Evolutionary conservation across 2,113 vertebrate species (phyloP), one percentile per base, ranked within the genome.

Genomic region (Aspiorhynchus laticeps): DNA sequence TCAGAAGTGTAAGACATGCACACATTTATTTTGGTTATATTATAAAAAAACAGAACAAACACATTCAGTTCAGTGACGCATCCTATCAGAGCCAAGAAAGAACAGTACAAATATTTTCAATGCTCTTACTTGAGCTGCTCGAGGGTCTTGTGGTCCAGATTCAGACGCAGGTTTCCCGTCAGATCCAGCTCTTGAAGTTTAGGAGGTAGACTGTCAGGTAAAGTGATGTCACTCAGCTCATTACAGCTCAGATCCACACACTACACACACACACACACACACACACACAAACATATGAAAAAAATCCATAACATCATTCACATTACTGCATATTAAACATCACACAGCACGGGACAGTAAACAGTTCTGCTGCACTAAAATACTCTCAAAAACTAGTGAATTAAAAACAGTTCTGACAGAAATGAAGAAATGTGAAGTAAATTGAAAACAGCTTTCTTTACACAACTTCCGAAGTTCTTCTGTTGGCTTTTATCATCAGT

Each of bases 241-340:
- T 99, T 99, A 85, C 98, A 99, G 95, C 98, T 98, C 92, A 99
- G 94, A 90, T 99, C 98, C 90, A 99, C 98, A 7, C 98, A 98
- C 98, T 99, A 21, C 14, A 61, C 11, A 79, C 6, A 51, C 15
- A n/a, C 51, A 84, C 9, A 36, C 82, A 65, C 56, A 83, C 59
- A 7, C 33, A 41, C 63, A 10, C 2, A 43, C 7, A 41, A 1
- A 41, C 8, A 41, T 5, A 41, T 5, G 41, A 10, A 3, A 46
- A 46, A 10, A 48, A 26, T 65, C 14, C 6, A 65, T 65, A 28
- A 17, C 63, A 69, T 69, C 15, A 69, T 17, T 69, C 33, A 5
- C 65, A 15, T 65, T 15, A 31, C 63, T 31, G 12, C 26, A 65
- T 31, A 15, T 65, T 65, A 31, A 31, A 31, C 63, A 67, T 67